Conservation (phyloP, 2,797 vertebrate species). For the Aeoliscus strigatus region DNA sequence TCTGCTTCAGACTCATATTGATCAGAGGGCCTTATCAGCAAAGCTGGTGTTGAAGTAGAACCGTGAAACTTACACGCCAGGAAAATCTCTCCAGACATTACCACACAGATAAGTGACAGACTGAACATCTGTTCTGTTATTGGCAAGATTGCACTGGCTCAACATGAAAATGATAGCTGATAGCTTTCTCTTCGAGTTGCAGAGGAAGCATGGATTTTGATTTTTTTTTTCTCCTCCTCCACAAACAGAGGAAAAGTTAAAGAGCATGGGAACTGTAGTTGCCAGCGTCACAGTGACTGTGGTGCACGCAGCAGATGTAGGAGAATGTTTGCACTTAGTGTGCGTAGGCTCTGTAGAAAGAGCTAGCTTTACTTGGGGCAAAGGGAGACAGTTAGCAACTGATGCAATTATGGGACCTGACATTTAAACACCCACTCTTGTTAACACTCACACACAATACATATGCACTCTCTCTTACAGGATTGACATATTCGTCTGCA, state of each 20-base stretch:
- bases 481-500: constrained; percentile 44
- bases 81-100: constrained; percentile 35
- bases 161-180: constrained; percentile 5
- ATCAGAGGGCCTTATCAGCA: constrained; percentile 47
- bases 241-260: constrained; percentile 3
- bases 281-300: constrained; percentile 4
- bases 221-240: background rate
- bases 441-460: constrained; percentile 32
- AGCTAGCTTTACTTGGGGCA: constrained; percentile 25
- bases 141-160: constrained; percentile 12
- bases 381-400: constrained; percentile 42
- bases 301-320: constrained; percentile 8
- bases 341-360: constrained; percentile 33
- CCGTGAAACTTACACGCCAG: constrained; percentile 25
- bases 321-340: constrained; percentile 20
- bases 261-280: constrained; percentile 16
- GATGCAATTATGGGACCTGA: constrained; percentile 60
- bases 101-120: constrained; percentile 33
- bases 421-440: constrained; percentile 54
- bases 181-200: constrained; percentile 6
- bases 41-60: constrained; percentile 34
- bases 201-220: constrained; percentile 3
- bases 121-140: constrained; percentile 27
- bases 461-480: constrained; percentile 18
- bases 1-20: constrained; percentile 54